Conservation (phyloP, 2,888 invertebrate species). For the Drosophila falleni region DNA sequence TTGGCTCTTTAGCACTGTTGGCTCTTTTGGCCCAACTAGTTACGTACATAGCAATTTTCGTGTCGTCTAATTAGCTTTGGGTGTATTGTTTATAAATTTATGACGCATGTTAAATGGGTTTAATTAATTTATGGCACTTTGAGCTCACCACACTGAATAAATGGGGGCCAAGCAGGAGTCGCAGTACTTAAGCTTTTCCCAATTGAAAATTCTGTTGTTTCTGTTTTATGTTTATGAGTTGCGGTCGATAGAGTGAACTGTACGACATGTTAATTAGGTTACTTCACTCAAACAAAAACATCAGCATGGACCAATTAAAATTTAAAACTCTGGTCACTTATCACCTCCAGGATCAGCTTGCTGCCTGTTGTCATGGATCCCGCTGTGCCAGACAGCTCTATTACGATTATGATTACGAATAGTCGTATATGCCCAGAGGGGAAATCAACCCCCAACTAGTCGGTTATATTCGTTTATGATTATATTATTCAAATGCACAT, state of each 20-base stretch:
- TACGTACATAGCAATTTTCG: slow-evolving; percentile 74
- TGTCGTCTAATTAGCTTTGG: slow-evolving; percentile 81
- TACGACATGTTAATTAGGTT: slow-evolving; percentile 49
- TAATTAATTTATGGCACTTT: slow-evolving; percentile 79
- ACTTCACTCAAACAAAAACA: slow-evolving; percentile 10
- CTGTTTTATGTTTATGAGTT: slow-evolving; percentile 36
- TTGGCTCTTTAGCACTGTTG: slow-evolving; percentile 9
- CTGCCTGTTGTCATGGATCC: slow-evolving; percentile 34
- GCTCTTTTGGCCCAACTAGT: slow-evolving; percentile 10
- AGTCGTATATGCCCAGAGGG: background rate
- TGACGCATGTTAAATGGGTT: slow-evolving; percentile 82
- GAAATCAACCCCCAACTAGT: slow-evolving; percentile 48
- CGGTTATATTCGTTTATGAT: slow-evolving; percentile 43
- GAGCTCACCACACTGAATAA: slow-evolving; percentile 35
- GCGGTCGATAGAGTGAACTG: slow-evolving; percentile 33
- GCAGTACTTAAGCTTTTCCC: slow-evolving; percentile 53
- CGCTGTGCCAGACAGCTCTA: slow-evolving; percentile 69
- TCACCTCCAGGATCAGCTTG: slow-evolving; percentile 61
- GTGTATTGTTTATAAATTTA: slow-evolving; percentile 82
- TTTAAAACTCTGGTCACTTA: slow-evolving; percentile 54
- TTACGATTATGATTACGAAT: slow-evolving; percentile 27
- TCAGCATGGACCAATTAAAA: slow-evolving; percentile 57
- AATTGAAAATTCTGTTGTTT: slow-evolving; percentile 72
- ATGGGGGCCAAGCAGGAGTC: slow-evolving; percentile 25
- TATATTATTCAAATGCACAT: slow-evolving; percentile 62